Conservation (phyloP, 2,888 invertebrate species). For the Seira sanloemensis region DNA sequence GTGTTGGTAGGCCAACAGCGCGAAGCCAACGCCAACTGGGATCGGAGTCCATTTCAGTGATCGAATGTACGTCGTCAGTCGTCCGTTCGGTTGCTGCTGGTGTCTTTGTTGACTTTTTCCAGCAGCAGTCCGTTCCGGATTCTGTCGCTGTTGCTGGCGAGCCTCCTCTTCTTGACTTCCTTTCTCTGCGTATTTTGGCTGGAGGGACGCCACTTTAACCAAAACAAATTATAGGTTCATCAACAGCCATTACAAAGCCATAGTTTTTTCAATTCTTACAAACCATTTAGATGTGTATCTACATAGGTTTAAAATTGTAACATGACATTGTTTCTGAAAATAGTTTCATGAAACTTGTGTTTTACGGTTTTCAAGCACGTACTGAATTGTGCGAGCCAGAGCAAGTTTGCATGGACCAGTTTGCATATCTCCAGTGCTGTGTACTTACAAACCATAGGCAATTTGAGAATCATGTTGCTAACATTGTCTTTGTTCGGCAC, state of each 20-base stretch:
- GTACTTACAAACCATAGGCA: constrained; percentile 69
- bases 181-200: constrained; percentile 41
- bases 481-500: constrained; percentile 66
- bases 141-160: constrained; percentile 19
- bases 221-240: constrained; percentile 32
- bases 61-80: constrained; percentile 43
- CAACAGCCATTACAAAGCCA: constrained; percentile 15
- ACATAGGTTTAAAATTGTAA: not conserved
- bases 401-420: constrained; percentile 35
- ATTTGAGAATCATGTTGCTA: constrained; percentile 61
- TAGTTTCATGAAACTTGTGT: not conserved
- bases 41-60: constrained; percentile 71
- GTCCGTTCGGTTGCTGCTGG: constrained; percentile 8
- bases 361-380: constrained; percentile 40
- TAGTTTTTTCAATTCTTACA: not conserved
- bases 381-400: constrained; percentile 51
- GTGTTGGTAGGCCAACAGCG: constrained; percentile 73
- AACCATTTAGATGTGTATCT: not conserved
- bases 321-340: not conserved
- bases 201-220: constrained; percentile 39
- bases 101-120: constrained; percentile 21
- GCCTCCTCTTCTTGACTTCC: not conserved
- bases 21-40: constrained; percentile 73
- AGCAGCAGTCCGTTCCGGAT: constrained; percentile 12
- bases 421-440: constrained; percentile 58